Conservation (phyloP, 2,113 vertebrate species). For the Phalacrocorax aristotelis region DNA sequence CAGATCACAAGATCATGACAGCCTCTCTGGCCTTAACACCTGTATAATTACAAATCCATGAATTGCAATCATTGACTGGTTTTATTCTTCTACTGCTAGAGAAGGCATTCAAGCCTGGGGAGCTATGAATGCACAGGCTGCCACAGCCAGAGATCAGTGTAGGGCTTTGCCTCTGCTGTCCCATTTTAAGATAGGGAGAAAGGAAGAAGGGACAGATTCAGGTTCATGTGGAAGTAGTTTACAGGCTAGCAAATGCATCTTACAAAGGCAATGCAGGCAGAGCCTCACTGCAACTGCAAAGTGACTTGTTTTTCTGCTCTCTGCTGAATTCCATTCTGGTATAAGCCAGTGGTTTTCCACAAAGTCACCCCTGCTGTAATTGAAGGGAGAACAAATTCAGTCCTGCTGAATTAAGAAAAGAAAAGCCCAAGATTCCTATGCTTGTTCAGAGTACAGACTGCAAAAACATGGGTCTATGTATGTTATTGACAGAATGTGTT, state of each 20-base stretch:
- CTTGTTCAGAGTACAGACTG: not conserved
- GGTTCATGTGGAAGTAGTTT: not conserved
- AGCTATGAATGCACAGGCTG: not conserved
- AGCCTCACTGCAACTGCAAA: not conserved
- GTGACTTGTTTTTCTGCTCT: not conserved
- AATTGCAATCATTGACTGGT: not conserved
- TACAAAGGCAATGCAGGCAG: not conserved
- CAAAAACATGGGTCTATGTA: not conserved
- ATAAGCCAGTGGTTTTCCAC: not conserved
- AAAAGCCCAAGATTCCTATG: not conserved
- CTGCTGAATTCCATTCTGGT: not conserved
- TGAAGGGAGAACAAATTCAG: not conserved
- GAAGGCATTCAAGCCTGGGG: not conserved
- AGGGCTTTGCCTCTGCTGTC: not conserved
- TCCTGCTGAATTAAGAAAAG: not conserved
- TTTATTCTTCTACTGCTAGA: not conserved
- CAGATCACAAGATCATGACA: not conserved
- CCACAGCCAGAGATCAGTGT: not conserved
- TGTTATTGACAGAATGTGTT: not conserved
- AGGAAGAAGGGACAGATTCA: not conserved
- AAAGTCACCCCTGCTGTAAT: not conserved
- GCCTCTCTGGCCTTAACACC: not conserved
- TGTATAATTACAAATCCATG: not conserved
- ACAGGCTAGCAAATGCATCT: not conserved
- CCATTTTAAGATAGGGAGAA: not conserved